Base-by-base conservation (phyloP, 1,140 invertebrate species). In the Lanistes nyassanus region DNA sequence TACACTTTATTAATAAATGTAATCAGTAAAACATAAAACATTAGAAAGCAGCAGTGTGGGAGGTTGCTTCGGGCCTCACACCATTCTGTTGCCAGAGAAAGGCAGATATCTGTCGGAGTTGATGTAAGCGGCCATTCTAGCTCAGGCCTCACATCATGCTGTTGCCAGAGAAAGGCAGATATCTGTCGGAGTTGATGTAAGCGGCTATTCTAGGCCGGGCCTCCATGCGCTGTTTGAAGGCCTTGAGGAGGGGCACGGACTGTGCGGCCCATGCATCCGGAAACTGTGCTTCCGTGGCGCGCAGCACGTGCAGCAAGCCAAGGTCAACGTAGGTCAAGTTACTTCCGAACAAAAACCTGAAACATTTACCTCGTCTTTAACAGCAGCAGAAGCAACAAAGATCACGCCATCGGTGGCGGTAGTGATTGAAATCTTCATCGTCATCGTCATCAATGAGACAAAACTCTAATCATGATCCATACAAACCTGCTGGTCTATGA, bases 1-100 rank as follows among this genome's bases (percentile, higher is more conserved):
- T n/a, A n/a, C n/a, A n/a, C n/a, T n/a, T n/a, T n/a, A n/a, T n/a
- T n/a, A n/a, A n/a, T n/a, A n/a, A n/a, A n/a, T n/a, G n/a, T n/a
- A n/a, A n/a, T n/a, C n/a, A n/a, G n/a, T n/a, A n/a, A n/a, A n/a
- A n/a, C n/a, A n/a, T n/a, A n/a, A n/a, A n/a, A n/a, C n/a, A n/a
- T n/a, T n/a, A n/a, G n/a, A n/a, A n/a, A n/a, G n/a, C n/a, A n/a
- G n/a, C n/a, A n/a, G n/a, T n/a, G n/a, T n/a, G n/a, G n/a, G n/a
- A n/a, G n/a, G n/a, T n/a, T n/a, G n/a, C n/a, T n/a, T 47, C 0
- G 9, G 9, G 42, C 19, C 42, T 69, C 39, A 85, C 84, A 84
- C 84, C 83, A 84, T 84, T 47, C 84, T 85, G 66, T 84, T 83
- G 42, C 81, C 81, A 56, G 76, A 78, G 47, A 84, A 80, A 34